These are phyloP conservation scores for Nymphalis c-album DNA, from an alignment of 2,888 invertebrate genomes.

Conservation along the genomic window DNA sequence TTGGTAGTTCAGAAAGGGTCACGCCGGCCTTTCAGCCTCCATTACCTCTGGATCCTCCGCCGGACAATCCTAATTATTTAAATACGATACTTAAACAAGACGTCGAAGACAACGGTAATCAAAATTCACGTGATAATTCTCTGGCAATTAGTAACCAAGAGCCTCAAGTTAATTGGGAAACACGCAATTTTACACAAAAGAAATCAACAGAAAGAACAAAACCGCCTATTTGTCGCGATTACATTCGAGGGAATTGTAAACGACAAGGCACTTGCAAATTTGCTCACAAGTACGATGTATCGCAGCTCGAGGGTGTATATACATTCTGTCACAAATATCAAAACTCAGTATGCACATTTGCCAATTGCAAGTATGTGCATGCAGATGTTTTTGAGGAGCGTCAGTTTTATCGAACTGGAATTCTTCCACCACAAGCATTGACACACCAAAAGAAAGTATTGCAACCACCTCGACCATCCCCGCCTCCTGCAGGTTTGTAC, in stretches of 20 bases:
- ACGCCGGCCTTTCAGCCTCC: conserved; percentile 40
- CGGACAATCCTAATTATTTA: conserved; percentile 28
- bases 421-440: conserved; percentile 54
- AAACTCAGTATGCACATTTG: conserved; percentile 52
- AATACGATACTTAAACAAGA: conserved; percentile 39
- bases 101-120: conserved; percentile 34
- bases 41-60: conserved; percentile 42
- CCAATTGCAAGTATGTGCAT: conserved; percentile 62
- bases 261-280: conserved; percentile 52
- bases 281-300: conserved; percentile 55
- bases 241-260: conserved; percentile 57
- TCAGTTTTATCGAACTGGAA: conserved; percentile 56
- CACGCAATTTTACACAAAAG: background rate
- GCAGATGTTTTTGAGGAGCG: conserved; percentile 66
- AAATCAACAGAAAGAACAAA: conserved; percentile 14
- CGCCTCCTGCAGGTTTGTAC: conserved; percentile 26
- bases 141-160: conserved; percentile 6
- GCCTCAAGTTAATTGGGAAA: background rate
- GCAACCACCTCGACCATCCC: conserved; percentile 47
- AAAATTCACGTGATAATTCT: conserved; percentile 10
- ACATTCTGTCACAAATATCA: conserved; percentile 67
- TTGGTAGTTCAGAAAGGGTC: conserved; percentile 6
- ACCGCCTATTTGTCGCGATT: conserved; percentile 59
- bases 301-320: conserved; percentile 55
- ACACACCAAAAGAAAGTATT: conserved; percentile 51